Evolutionary conservation across 2,797 vertebrate genomes (phyloP), one percentile per base, ranked within the genome.

Genomic region (Lutjanus argentimaculatus): DNA sequence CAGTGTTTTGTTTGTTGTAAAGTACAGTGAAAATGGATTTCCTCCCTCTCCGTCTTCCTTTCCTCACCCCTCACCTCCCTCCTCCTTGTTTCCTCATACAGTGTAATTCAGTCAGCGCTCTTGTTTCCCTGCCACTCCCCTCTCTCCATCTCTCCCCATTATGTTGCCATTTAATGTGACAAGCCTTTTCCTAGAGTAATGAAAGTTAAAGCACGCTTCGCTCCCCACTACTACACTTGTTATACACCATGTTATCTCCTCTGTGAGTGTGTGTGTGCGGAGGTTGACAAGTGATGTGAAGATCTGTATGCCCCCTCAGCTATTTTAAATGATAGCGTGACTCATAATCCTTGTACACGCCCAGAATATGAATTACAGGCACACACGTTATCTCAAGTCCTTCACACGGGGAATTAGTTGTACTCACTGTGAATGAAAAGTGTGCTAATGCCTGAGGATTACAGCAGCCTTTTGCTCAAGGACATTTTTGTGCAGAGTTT

Each of bases 301-400:
- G 85, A 90, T 90, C 64, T 70, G n/a, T 66, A 63, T 82, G 73
- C 70, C 73, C 83, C 76, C 62, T 75, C 78, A 83, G 88, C 84
- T 88, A 80, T 85, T 85, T 84, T 71, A 85, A 84, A 87, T 84
- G 80, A 88, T 79, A 80, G 82, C 46, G 10, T 87, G 85, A 90
- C 84, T 89, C 87, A 84, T 91, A 90, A 91, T 90, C 88, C 65
- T 70, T 0, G n/a, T 25, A 77, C 79, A 85, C 56, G 30, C 69
- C 79, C 80, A 67, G 91, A 89, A 89, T 92, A 78, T 81, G 67
- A 90, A 91, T 91, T 81, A 82, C 78, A 73, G 64, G 45, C 84
- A 73, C 75, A 68, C 12, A 10, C 14, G 55, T 84, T 90, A 89
- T 92, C 91, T 79, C 52, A 62, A 75, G 52, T 80, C 70, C 75